Conservation (phyloP, 2,113 vertebrate species). For the Amazona guildingii region DNA sequence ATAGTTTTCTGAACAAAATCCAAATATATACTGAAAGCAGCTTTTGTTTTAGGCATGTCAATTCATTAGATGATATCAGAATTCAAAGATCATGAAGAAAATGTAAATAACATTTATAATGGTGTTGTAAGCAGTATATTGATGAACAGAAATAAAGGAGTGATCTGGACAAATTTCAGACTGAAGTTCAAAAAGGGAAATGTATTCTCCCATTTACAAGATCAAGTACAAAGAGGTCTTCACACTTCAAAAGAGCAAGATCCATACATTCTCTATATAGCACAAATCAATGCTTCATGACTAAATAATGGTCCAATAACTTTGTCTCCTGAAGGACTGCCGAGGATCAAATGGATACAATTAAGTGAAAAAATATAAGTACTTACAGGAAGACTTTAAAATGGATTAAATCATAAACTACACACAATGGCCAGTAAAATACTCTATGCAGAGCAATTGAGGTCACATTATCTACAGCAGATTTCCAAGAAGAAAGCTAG, state of each 20-base stretch:
- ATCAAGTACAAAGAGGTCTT: constrained; percentile 12
- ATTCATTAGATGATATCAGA: background rate
- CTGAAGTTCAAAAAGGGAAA: background rate
- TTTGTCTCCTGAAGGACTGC: constrained; percentile 38
- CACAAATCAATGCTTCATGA: constrained; percentile 37
- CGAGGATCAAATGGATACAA: constrained; percentile 34
- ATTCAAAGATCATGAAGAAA: background rate
- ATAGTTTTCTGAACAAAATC: background rate
- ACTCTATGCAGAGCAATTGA: background rate
- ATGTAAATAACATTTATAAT: background rate
- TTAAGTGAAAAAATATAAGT: constrained; percentile 48
- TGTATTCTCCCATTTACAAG: constrained; percentile 10
- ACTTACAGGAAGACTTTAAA: constrained; percentile 55
- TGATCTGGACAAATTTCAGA: background rate
- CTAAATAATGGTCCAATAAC: constrained; percentile 40
- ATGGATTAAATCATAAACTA: constrained; percentile 46
- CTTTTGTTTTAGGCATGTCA: background rate
- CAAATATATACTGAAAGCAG: background rate
- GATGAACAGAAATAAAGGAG: background rate
- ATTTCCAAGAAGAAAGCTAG: background rate
- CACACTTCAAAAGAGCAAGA: background rate
- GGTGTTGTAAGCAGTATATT: background rate
- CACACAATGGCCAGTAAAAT: background rate
- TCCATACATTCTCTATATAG: constrained; percentile 43
- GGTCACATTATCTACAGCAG: background rate